A percentile compares a stretch with the other conserved stretches of the same genome.
Conservation (phyloP, 2,797 vertebrate genomes). For the Meriones psammophilus region DNA sequence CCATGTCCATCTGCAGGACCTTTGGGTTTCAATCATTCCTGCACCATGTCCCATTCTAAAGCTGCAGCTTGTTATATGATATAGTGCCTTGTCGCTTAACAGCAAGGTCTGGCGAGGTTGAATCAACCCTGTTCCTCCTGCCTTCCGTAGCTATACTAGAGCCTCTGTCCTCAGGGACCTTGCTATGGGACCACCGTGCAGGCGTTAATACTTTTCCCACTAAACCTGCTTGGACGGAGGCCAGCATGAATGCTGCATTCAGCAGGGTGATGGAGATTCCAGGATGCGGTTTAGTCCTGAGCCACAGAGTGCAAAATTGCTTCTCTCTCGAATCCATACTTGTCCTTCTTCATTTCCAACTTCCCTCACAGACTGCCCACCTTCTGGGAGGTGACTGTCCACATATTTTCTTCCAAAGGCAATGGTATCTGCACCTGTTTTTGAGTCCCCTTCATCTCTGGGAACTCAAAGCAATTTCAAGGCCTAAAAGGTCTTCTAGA, state of each 20-base stretch:
- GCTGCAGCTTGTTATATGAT: constrained; percentile 23
- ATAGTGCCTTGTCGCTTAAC: constrained; percentile 60
- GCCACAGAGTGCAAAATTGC: neutral
- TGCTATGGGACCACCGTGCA: constrained; percentile 81
- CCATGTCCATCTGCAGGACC: constrained; percentile 45
- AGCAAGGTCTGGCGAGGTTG: neutral
- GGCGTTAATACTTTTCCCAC: constrained; percentile 80
- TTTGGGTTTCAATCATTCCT: neutral
- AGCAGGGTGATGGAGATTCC: constrained; percentile 65
- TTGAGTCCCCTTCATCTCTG: neutral
- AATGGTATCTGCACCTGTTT: neutral
- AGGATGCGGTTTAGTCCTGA: neutral
- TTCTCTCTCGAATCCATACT: neutral
- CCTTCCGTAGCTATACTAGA: constrained; percentile 56
- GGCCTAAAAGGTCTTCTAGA: neutral
- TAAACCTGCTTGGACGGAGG: constrained; percentile 74
- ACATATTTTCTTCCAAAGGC: neutral
- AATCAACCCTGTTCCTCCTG: neutral
- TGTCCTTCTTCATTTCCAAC: neutral
- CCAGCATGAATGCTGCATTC: constrained; percentile 50
- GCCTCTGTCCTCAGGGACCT: constrained; percentile 71
- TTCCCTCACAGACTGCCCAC: neutral
- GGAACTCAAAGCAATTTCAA: constrained; percentile 25
- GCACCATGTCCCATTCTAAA: neutral
- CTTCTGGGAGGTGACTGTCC: neutral